Evolutionary conservation across 2,888 invertebrate genomes (phyloP), one percentile per base, ranked within the genome.

Genomic region (Cryptus viduatorius): DNA sequence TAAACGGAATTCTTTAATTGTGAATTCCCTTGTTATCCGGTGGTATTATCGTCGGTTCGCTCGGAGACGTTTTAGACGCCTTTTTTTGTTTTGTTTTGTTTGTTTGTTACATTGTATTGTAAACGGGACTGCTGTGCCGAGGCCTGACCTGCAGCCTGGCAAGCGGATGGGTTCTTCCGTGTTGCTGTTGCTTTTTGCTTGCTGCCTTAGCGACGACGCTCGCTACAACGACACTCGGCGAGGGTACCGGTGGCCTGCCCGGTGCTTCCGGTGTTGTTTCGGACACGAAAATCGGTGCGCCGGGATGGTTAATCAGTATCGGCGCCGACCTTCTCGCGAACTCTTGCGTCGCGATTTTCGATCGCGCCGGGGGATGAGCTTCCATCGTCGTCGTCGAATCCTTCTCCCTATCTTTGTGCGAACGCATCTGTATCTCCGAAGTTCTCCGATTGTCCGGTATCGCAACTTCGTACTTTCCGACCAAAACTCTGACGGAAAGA

Each of bases 91-190:
- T 29, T 44, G 16, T 14, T 50, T 37, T 77, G 61, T 72, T 76
- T 37, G 50, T 77, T 16, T 53, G 84, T 96, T 96, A 98, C 98
- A 98, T 97, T 93, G 97, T 98, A 95, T 98, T 98, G 95, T 97
- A 98, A 94, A 97, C 97, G 92, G 97, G 96, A 95, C 97, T 96
- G 94, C 97, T 97, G 94, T 96, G 95, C 94, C 96, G 95, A 90
- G 96, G 95, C 95, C 97, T 96, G 94, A 96, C 95, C 94, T 96
- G 96, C 94, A 98, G 95, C 95, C 97, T 97, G 91, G 98, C 96
- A 92, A 98, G 95, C 88, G 98, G 98, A 95, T 98, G 98, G 91
- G 97, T 98, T 94, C 97, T 98, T 90, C 98, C 98, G 94, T 98
- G 98, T 91, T 96, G 98, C 94, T 98, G 98, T 92, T 96, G 96